These are phyloP conservation scores for Synergus japonicus DNA, from an alignment of 2,888 invertebrate species.

Conservation along the genomic window DNA sequence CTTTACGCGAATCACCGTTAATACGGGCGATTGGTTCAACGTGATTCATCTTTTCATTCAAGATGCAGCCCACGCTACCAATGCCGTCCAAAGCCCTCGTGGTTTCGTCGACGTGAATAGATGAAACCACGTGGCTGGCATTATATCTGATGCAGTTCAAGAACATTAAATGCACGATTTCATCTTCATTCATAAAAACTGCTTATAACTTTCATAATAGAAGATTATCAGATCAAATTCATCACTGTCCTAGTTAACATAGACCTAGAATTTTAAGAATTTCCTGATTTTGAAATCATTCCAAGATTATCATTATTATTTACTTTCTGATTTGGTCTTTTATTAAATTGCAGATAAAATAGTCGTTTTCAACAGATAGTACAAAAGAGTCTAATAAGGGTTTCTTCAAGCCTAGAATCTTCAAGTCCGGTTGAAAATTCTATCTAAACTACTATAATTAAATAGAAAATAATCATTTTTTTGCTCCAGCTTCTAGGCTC, in stretches of 20 bases:
- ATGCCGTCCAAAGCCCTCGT: constrained; percentile 44
- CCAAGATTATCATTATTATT: no score
- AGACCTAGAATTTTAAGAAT: no score
- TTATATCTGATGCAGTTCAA: neutral
- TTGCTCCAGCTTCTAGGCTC: constrained; percentile 20
- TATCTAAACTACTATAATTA: constrained; percentile 20
- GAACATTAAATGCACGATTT: neutral
- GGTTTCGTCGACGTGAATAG: constrained; percentile 8
- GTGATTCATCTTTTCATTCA: constrained; percentile 61
- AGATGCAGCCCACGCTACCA: constrained; percentile 47
- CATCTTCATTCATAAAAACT: neutral
- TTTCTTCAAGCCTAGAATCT: neutral
- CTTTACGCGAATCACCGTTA: constrained; percentile 66
- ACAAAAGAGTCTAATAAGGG: neutral
- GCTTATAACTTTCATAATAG: neutral
- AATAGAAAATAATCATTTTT: constrained; percentile 14
- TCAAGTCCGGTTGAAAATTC: neutral
- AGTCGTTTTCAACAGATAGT: neutral
- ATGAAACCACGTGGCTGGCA: neutral
- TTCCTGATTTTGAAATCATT: no score
- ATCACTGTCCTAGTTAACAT: neutral
- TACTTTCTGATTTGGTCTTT: neutral
- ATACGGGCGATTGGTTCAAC: constrained; percentile 49
- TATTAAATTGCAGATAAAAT: neutral
- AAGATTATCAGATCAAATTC: neutral